phyloP scores from a whole-genome alignment of 2,113 vertebrate species.

The Nannobrachium achirus region DNA sequence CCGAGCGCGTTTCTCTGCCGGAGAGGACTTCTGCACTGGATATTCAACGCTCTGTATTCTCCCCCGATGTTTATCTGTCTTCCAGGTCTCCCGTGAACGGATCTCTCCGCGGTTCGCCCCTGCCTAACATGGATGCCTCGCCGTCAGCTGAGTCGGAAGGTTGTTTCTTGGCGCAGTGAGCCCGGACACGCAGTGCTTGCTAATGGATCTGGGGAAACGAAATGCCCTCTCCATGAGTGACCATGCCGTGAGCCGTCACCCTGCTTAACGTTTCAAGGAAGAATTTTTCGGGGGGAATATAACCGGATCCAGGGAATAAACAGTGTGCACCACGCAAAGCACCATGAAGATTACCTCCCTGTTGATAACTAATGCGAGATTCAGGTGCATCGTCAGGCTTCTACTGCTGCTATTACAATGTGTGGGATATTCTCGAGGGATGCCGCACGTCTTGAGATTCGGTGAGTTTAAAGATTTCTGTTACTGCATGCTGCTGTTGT shows the following conservation, averaged over 20 bases:
- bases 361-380: constrained; percentile 87
- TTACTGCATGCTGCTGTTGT: background rate
- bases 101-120: constrained; percentile 86
- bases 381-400: constrained; percentile 86
- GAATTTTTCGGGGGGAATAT: constrained; percentile 82
- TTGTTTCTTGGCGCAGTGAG: constrained; percentile 95
- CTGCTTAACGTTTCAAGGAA: constrained; percentile 75
- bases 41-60: constrained; percentile 61
- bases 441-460: constrained; percentile 97
- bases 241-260: constrained; percentile 90
- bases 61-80: constrained; percentile 74
- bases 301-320: constrained; percentile 84
- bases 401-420: constrained; percentile 89
- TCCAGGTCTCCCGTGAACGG: constrained; percentile 85
- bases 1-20: constrained; percentile 66
- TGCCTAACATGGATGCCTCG: constrained; percentile 93
- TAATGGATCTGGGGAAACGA: constrained; percentile 88
- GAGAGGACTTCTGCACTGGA: constrained; percentile 67
- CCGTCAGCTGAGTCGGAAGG: constrained; percentile 91
- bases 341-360: constrained; percentile 92
- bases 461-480: constrained; percentile 86
- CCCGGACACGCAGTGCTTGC: constrained; percentile 88
- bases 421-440: constrained; percentile 94
- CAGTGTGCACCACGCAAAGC: constrained; percentile 82
- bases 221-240: constrained; percentile 82